These are phyloP conservation scores for Adoxophyes honmai DNA, from an alignment of 1,140 invertebrate genomes.

Conservation along the genomic window DNA sequence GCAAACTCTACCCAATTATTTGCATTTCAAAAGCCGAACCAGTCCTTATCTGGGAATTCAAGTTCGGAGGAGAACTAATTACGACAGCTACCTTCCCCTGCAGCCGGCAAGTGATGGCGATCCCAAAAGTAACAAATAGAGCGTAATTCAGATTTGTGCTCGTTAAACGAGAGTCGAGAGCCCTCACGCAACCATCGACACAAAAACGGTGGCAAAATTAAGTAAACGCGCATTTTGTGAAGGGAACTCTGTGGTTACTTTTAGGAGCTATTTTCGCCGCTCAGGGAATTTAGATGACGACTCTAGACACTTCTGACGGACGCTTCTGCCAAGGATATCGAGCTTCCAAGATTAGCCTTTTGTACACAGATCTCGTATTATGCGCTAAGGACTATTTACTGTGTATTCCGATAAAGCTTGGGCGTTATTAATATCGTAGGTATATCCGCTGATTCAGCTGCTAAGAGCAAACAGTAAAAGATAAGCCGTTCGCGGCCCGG, in stretches of 20 bases:
- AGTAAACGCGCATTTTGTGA: background rate
- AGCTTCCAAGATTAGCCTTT: too few relatives aligned
- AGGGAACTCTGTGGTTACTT: background rate
- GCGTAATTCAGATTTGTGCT: background rate
- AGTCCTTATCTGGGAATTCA: constrained; percentile 20
- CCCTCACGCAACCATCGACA: background rate
- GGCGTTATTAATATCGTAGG: constrained; percentile 9
- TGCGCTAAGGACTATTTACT: background rate
- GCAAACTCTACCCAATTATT: constrained; percentile 26
- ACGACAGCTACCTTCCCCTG: constrained; percentile 27
- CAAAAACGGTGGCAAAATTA: background rate
- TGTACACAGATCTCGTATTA: too few relatives aligned
- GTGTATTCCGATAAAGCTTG: background rate
- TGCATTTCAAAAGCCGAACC: constrained; percentile 38
- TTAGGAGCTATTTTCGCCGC: too few relatives aligned
- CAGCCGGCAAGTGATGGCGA: constrained; percentile 21
- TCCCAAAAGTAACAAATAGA: background rate
- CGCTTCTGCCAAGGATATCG: too few relatives aligned
- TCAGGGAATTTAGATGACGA: too few relatives aligned
- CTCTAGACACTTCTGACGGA: too few relatives aligned
- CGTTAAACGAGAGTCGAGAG: background rate
- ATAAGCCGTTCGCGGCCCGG: background rate
- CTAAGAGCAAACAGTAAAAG: background rate
- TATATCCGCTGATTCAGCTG: constrained; percentile 1
- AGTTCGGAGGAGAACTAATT: constrained; percentile 43